phyloP scores from a whole-genome alignment of 2,113 vertebrate species.

The Bostrychus sinensis region DNA sequence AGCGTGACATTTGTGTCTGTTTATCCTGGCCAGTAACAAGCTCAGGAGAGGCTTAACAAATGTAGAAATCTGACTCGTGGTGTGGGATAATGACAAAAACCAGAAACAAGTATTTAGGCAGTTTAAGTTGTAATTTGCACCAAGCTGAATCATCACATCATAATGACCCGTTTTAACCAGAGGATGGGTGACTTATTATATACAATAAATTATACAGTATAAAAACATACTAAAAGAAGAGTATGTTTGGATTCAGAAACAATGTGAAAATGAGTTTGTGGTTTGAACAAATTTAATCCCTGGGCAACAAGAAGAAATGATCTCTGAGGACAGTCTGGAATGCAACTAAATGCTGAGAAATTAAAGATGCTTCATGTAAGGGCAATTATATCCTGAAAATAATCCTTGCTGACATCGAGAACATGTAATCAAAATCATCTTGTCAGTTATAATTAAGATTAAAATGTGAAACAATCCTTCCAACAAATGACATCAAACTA shows the following conservation, averaged over 20 bases:
- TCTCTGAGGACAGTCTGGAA: not conserved
- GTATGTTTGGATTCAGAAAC: constrained; percentile 1
- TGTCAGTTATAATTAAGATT: not conserved
- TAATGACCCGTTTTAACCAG: constrained; percentile 7
- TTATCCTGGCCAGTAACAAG: constrained; percentile 55
- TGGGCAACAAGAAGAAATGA: not conserved
- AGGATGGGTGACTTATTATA: not conserved
- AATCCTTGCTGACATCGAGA: not conserved
- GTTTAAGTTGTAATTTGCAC: constrained; percentile 5
- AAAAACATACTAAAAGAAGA: not conserved
- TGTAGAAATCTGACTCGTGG: constrained; percentile 33
- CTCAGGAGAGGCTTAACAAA: constrained; percentile 28
- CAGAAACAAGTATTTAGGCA: constrained; percentile 24
- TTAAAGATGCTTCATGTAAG: not conserved
- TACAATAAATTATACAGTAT: not conserved
- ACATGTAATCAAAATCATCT: not conserved
- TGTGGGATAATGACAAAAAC: constrained; percentile 33
- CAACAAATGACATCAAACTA: not conserved
- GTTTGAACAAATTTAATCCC: not conserved
- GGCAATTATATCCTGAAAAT: not conserved
- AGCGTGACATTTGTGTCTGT: constrained; percentile 52
- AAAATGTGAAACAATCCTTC: not conserved
- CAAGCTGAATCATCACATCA: constrained; percentile 12
- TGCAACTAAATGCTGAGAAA: not conserved
- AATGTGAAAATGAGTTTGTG: constrained; percentile 9